These are phyloP conservation scores for Onychorhynchus coronatus DNA, from an alignment of 2,113 vertebrate genomes.

Conservation along the genomic window DNA sequence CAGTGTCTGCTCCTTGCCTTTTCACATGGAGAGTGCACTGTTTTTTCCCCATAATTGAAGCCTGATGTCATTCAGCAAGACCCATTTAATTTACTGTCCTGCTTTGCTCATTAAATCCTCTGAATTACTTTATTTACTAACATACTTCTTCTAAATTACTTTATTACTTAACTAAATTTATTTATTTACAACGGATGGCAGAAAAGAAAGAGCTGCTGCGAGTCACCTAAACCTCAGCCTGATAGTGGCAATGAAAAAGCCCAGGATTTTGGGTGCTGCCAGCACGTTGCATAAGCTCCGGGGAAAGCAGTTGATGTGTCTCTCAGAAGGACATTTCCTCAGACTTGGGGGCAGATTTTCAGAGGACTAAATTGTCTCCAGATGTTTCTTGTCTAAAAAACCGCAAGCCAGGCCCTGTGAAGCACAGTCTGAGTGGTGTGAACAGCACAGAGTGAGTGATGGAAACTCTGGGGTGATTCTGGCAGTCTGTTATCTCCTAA, in stretches of 20 bases:
- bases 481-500: background rate
- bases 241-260: background rate
- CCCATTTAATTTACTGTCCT: background rate
- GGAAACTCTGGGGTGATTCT: background rate
- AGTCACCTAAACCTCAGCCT: background rate
- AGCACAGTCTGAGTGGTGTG: background rate
- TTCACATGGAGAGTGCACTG: background rate
- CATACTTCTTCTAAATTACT: slow-evolving; percentile 29
- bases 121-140: slow-evolving; percentile 24
- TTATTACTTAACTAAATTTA: slow-evolving; percentile 6
- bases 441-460: background rate
- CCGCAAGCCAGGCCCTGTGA: background rate
- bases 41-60: background rate
- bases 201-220: background rate
- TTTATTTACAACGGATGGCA: background rate
- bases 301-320: background rate
- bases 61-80: background rate
- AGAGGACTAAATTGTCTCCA: background rate
- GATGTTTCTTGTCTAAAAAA: background rate
- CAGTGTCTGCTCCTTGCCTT: background rate
- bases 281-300: background rate
- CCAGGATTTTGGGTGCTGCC: background rate
- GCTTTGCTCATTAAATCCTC: slow-evolving; percentile 6
- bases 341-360: background rate
- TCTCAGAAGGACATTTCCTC: background rate